Evolutionary conservation across 2,797 vertebrate species (phyloP).

Genomic region (Phoxinus dragarum): DNA sequence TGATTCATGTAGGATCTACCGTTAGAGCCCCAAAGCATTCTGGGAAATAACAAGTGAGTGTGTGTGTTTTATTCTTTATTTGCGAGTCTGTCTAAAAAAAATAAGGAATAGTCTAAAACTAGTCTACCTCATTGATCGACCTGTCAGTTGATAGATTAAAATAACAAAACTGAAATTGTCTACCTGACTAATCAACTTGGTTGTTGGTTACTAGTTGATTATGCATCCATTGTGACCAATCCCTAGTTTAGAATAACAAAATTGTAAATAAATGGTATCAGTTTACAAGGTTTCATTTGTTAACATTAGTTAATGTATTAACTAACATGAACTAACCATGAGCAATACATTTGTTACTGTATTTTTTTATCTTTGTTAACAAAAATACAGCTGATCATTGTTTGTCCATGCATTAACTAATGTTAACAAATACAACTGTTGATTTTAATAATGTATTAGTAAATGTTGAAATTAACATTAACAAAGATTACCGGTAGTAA

Average conservation of each 20-base stretch:
- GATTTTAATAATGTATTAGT: too few relatives aligned
- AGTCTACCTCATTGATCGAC: not conserved
- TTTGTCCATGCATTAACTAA: too few relatives aligned
- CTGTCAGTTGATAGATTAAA: not conserved
- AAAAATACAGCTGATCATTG: too few relatives aligned
- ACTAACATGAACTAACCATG: too few relatives aligned
- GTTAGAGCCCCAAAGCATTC: constrained; percentile 86
- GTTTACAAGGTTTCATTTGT: too few relatives aligned
- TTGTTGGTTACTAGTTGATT: not conserved
- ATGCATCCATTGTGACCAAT: not conserved
- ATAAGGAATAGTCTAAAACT: not conserved
- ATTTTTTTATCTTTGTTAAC: too few relatives aligned
- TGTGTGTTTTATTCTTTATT: constrained; percentile 64
- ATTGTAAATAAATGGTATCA: too few relatives aligned
- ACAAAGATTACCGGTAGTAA: too few relatives aligned
- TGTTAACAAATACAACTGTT: too few relatives aligned
- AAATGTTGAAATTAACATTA: too few relatives aligned
- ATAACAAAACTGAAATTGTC: not conserved
- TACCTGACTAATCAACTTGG: not conserved
- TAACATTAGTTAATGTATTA: too few relatives aligned
- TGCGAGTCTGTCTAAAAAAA: not conserved
- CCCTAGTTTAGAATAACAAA: not conserved
- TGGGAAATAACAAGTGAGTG: constrained; percentile 95
- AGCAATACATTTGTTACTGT: too few relatives aligned
- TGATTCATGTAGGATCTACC: constrained; percentile 85